These are phyloP conservation scores for Mormyrops boulengeri DNA, from an alignment of 2,797 vertebrate genomes.

Conservation along the genomic window DNA sequence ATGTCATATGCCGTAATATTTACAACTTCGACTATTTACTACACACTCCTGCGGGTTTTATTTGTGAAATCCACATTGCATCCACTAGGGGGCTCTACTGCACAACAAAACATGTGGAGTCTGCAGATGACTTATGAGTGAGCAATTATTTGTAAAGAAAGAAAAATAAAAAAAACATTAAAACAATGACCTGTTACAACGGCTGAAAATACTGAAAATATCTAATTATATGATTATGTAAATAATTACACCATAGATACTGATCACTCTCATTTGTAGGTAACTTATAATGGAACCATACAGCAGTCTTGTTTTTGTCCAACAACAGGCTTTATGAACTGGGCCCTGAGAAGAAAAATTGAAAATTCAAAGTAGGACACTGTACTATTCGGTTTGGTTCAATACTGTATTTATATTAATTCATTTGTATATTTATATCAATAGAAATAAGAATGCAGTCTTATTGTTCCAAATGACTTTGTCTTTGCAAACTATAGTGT, in stretches of 20 bases:
- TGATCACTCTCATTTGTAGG: neutral
- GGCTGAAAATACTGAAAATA: neutral
- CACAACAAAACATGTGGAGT: neutral
- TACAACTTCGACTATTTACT: neutral
- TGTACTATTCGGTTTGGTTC: neutral
- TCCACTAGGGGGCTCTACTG: conserved; percentile 7
- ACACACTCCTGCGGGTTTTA: neutral
- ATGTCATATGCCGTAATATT: neutral
- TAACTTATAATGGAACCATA: neutral
- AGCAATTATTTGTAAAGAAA: neutral
- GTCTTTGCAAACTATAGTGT: neutral
- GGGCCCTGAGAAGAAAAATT: neutral
- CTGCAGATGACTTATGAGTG: neutral
- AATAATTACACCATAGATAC: neutral
- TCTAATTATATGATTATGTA: neutral
- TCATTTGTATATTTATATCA: neutral
- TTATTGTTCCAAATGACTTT: neutral
- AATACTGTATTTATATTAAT: neutral
- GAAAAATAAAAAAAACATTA: neutral
- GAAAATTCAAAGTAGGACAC: neutral
- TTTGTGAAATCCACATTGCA: neutral
- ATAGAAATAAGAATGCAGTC: neutral
- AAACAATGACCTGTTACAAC: neutral
- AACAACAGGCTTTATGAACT: no score
- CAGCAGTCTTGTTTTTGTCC: neutral